Evolutionary conservation across 2,797 vertebrate species (phyloP).

Genomic region (Linurgus olivaceus): DNA sequence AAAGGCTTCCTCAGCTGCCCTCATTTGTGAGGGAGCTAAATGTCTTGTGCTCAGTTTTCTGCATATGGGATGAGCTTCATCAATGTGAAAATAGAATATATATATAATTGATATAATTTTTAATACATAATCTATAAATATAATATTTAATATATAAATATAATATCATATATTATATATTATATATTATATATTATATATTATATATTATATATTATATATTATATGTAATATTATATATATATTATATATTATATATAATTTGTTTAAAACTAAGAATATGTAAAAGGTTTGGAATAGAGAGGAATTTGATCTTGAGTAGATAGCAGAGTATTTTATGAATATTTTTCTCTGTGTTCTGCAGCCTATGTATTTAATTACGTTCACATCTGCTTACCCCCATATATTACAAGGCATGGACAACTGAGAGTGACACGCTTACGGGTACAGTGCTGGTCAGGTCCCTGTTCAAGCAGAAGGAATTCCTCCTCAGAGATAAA

Average conservation of each 20-base stretch:
- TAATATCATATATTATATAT: too few relatives aligned
- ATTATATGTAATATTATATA: too few relatives aligned
- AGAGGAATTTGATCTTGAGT: background rate
- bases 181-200: too few relatives aligned
- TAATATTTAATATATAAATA: too few relatives aligned
- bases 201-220: too few relatives aligned
- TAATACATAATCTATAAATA: too few relatives aligned
- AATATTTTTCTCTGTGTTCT: background rate
- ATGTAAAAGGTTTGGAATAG: background rate
- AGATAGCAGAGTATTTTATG: background rate
- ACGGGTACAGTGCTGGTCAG: background rate
- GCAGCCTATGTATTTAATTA: background rate
- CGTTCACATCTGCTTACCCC: background rate
- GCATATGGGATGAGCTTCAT: background rate
- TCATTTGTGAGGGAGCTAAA: background rate
- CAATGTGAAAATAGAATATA: background rate
- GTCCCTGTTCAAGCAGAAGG: background rate
- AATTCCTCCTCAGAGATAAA: background rate
- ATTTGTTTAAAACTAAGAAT: background rate
- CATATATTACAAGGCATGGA: background rate
- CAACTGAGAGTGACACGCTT: background rate
- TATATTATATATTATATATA: too few relatives aligned
- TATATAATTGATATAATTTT: too few relatives aligned
- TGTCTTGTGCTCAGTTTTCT: background rate
- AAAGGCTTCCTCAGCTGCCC: background rate